Evolutionary conservation across 2,113 vertebrate species (phyloP).

Genomic region (Urocynchramus pylzowi): DNA sequence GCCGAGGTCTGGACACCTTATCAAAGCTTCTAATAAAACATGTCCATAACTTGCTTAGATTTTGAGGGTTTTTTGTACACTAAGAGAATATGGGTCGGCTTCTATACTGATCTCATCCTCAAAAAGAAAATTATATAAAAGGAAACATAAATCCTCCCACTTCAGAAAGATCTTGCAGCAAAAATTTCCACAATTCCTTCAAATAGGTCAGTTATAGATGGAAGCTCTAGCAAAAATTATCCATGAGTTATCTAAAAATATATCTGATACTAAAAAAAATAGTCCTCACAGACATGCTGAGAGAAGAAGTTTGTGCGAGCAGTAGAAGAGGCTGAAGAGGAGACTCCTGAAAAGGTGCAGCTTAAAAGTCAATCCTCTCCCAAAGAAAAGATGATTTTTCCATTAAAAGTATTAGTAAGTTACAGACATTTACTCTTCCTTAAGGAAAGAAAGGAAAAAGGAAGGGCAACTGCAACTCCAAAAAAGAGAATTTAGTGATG

Average conservation of each 20-base stretch:
- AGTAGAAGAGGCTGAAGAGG: neutral
- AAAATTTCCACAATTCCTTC: neutral
- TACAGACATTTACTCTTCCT: neutral
- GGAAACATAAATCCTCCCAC: neutral
- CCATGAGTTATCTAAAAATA: slow-evolving; percentile 30
- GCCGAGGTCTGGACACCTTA: neutral
- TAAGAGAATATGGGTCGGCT: neutral
- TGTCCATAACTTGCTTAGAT: neutral
- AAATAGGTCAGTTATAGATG: slow-evolving; percentile 44
- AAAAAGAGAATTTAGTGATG: neutral
- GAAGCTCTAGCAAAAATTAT: slow-evolving; percentile 3
- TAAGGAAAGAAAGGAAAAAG: neutral
- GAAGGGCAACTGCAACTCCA: neutral
- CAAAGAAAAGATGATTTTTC: neutral
- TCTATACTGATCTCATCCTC: neutral
- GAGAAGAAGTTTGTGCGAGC: neutral
- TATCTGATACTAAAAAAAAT: neutral
- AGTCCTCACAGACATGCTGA: neutral
- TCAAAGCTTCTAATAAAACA: neutral
- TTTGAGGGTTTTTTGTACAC: neutral
- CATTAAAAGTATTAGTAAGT: neutral
- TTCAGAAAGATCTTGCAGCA: neutral
- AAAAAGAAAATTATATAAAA: neutral
- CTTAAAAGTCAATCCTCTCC: neutral
- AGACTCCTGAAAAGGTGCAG: neutral